Evolutionary conservation across 2,797 vertebrate genomes (phyloP).

Genomic region (Ptychobarbus kaznakovi): DNA sequence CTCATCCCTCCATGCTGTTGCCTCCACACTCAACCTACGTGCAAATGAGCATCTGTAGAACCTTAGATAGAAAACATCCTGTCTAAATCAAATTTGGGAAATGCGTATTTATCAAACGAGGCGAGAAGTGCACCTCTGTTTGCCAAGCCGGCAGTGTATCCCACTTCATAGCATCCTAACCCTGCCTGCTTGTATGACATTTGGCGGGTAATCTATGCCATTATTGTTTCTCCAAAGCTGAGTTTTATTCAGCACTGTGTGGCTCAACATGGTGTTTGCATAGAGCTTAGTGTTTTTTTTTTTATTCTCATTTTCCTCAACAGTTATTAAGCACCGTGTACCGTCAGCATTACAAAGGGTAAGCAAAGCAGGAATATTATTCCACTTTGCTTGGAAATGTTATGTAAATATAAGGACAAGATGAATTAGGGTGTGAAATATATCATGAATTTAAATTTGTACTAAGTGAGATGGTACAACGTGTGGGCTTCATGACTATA

Average conservation of each 20-base stretch:
- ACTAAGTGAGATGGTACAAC: slow-evolving; percentile 3
- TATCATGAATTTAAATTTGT: background rate
- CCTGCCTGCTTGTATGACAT: slow-evolving; percentile 34
- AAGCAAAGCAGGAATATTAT: slow-evolving; percentile 67
- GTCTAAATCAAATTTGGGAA: slow-evolving; percentile 62
- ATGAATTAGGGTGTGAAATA: slow-evolving; percentile 10
- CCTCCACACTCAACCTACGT: slow-evolving; percentile 52
- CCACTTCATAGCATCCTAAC: slow-evolving; percentile 28
- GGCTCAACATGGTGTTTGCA: slow-evolving; percentile 42
- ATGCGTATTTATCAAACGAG: slow-evolving; percentile 54
- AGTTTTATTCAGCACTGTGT: slow-evolving; percentile 44
- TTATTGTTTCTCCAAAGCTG: slow-evolving; percentile 44
- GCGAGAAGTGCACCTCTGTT: slow-evolving; percentile 46
- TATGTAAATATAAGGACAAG: slow-evolving; percentile 31
- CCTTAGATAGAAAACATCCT: slow-evolving; percentile 55
- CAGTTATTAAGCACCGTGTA: slow-evolving; percentile 63
- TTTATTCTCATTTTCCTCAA: slow-evolving; percentile 25
- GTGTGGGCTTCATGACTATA: background rate
- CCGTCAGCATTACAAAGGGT: slow-evolving; percentile 62
- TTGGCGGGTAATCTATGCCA: slow-evolving; percentile 46
- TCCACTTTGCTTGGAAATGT: slow-evolving; percentile 45
- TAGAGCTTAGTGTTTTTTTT: slow-evolving; percentile 10
- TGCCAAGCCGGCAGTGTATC: slow-evolving; percentile 41
- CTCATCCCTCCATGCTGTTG: slow-evolving; percentile 42
- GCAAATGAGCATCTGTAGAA: slow-evolving; percentile 60